These are phyloP conservation scores for Podargus strigoides DNA, from an alignment of 2,797 vertebrate genomes.

Conservation along the genomic window DNA sequence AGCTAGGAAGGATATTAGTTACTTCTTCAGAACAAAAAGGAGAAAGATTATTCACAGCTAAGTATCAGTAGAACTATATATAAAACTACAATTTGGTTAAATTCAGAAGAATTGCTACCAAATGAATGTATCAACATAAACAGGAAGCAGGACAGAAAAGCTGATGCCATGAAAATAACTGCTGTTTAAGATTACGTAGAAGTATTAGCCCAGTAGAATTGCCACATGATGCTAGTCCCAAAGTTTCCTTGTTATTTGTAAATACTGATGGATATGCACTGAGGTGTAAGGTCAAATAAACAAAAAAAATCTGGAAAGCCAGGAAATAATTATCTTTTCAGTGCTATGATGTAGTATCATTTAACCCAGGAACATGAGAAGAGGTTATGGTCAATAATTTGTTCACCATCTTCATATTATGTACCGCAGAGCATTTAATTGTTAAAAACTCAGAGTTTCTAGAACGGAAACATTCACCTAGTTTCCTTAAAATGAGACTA, in stretches of 20 bases:
- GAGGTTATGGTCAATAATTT: neutral
- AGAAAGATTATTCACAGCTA: neutral
- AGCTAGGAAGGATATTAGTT: neutral
- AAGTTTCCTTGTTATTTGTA: neutral
- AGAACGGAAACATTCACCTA: neutral
- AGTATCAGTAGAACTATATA: neutral
- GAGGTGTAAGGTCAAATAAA: neutral
- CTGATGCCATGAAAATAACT: neutral
- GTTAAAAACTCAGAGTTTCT: neutral
- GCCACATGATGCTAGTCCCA: neutral
- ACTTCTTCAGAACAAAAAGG: neutral
- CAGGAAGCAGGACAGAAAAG: neutral
- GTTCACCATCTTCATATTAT: neutral
- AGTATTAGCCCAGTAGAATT: neutral
- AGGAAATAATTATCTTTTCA: neutral
- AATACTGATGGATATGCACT: neutral
- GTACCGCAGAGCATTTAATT: neutral
- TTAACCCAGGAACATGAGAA: neutral
- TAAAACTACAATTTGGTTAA: neutral
- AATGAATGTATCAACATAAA: neutral
- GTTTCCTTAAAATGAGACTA: neutral
- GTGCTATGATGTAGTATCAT: neutral
- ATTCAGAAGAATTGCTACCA: neutral
- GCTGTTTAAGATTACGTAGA: neutral
- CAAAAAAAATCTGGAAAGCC: neutral